Percentiles rank a stretch among this genome's conserved stretches.
Conservation (phyloP, 2,113 vertebrate species). For the Macrotus californicus region DNA sequence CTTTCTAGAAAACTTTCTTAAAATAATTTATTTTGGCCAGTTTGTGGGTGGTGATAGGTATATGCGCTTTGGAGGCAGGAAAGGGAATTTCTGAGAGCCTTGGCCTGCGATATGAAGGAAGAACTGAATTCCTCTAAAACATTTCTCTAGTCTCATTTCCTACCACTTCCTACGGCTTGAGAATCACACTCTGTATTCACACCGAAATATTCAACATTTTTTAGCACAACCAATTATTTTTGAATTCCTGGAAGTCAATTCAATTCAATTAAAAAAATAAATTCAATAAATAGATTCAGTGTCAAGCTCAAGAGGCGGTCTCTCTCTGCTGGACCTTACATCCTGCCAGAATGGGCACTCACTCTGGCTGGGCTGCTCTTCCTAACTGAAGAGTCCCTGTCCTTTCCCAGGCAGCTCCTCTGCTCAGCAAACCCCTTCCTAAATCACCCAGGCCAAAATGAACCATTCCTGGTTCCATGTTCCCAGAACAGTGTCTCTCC, state of each 20-base stretch:
- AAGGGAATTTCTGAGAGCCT: not conserved
- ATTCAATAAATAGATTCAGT: not conserved
- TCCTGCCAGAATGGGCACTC: not conserved
- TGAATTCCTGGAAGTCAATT: not conserved
- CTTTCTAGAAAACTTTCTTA: not conserved
- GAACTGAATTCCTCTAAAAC: not conserved
- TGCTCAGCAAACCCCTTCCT: not conserved
- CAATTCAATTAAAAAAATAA: not conserved
- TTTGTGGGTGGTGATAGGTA: not conserved
- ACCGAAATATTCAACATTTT: not conserved
- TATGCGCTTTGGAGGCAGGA: not conserved
- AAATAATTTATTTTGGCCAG: not conserved
- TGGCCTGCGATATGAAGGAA: not conserved
- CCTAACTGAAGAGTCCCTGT: not conserved
- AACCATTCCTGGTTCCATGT: not conserved
- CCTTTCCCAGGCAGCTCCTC: not conserved
- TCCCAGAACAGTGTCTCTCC: not conserved
- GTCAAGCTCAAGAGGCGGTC: not conserved
- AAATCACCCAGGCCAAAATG: not conserved
- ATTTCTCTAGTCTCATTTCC: not conserved
- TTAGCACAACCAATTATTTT: not conserved
- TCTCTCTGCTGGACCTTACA: not conserved
- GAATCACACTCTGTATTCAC: not conserved
- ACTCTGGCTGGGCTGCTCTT: not conserved
- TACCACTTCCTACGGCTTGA: not conserved